These are phyloP conservation scores for Leiothrix lutea DNA, from an alignment of 2,113 vertebrate genomes.

Conservation along the genomic window DNA sequence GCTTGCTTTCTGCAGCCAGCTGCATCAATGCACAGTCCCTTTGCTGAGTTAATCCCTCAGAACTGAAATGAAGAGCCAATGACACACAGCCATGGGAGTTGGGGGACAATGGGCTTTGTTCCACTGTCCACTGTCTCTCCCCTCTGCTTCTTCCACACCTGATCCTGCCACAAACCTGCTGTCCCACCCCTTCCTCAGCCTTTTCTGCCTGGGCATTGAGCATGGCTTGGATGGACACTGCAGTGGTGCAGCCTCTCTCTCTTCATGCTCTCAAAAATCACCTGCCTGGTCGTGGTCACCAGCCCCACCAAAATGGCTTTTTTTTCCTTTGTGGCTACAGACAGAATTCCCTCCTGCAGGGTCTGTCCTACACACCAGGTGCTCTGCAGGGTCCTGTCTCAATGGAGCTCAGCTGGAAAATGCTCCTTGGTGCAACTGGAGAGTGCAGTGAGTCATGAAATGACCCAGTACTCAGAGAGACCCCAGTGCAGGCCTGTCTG, in stretches of 20 bases:
- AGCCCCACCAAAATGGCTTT: neutral
- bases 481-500: neutral
- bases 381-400: neutral
- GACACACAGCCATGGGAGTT: neutral
- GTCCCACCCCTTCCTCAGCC: neutral
- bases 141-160: neutral
- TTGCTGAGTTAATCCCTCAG: neutral
- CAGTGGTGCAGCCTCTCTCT: neutral
- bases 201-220: neutral
- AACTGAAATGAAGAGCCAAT: neutral
- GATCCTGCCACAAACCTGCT: neutral
- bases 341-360: neutral
- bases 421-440: neutral
- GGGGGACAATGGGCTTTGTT: neutral
- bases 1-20: neutral
- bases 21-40: too few species aligned
- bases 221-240: neutral
- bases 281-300: neutral
- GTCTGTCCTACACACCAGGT: neutral
- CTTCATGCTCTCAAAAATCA: fast-evolving
- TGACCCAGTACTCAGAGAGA: neutral
- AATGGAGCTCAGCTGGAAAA: neutral
- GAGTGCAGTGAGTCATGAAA: neutral
- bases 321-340: neutral
- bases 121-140: neutral